These are phyloP conservation scores for Okapia johnstoni DNA, from an alignment of 2,113 vertebrate species.

Conservation along the genomic window DNA sequence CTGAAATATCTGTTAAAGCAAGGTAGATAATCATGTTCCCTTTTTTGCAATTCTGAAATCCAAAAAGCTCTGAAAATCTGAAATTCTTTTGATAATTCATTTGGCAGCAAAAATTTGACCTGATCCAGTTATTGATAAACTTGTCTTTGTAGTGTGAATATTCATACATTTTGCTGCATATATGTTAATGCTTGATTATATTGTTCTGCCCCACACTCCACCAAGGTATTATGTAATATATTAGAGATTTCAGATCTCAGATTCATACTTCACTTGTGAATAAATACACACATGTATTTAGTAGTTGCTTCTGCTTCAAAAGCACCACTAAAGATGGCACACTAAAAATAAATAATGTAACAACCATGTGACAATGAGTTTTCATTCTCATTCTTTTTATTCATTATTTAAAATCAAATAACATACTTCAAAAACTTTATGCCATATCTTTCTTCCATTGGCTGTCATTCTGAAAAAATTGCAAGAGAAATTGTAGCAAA, in stretches of 20 bases:
- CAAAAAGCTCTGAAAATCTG: background rate
- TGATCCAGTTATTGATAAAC: background rate
- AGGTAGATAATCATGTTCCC: background rate
- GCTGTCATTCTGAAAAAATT: constrained; percentile 11
- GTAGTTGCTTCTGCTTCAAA: constrained; percentile 33
- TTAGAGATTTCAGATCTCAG: background rate
- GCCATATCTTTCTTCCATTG: background rate
- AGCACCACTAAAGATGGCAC: background rate
- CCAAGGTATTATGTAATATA: background rate
- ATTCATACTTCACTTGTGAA: constrained; percentile 4
- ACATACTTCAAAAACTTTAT: constrained; percentile 25
- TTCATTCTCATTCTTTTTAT: constrained; percentile 48
- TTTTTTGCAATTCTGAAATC: background rate
- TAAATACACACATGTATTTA: background rate
- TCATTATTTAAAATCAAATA: constrained; percentile 48
- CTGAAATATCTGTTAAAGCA: background rate
- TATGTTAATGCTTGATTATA: background rate
- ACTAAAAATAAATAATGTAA: background rate
- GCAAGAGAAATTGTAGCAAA: background rate
- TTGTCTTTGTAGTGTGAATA: background rate
- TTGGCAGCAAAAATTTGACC: constrained; percentile 4
- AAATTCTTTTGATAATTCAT: background rate
- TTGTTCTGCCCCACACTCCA: background rate
- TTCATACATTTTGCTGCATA: background rate
- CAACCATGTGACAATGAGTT: background rate